Base-by-base conservation (phyloP, 2,888 invertebrate species). In the Fissipunctia ypsillon region DNA sequence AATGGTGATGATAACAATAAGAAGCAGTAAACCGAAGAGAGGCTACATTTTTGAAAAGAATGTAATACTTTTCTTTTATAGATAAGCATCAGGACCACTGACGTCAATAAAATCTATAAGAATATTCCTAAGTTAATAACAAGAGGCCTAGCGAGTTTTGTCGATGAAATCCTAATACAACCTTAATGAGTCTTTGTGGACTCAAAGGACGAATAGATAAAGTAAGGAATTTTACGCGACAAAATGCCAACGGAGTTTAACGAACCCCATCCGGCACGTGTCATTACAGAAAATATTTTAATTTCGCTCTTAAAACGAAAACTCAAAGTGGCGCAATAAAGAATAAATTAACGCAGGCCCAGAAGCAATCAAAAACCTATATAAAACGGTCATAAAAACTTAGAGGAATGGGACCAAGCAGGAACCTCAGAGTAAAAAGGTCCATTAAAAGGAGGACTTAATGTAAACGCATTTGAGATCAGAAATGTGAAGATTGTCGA, bases 331-430 rank as follows among this genome's bases (percentile, higher is more conserved):
- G 66, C 31, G 59, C 61, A 52, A 79, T 86, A 81, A 84, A 86
- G 79, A 72, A 81, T 79, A 81, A 84, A 84, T 84, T 86, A 86
- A 86, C 84, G 73, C 57, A 65, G 70, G 59, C 61, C 70, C 76
- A 81, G 59, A 75, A 78, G 86, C 84, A 84, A 86, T 84, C 82
- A 86, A 86, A 84, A 81, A 69, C 81, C 81, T 79, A 79, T 79
- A 79, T 81, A 84, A 78, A 84, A 81, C 35, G 72, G 56, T 35
- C 69, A 70, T 86, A 78, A 84, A 84, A 81, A 74, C 70, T 84
- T 81, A 76, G 35, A 81, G 78, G 50, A 78, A 85, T 74, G 72
- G 75, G 67, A 72, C 83, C 64, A n/a, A 66, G 59, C 57, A 81
- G 48, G 43, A 60, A 75, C 69, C 64, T 72, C 72, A 70, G 75